Evolutionary conservation across 2,113 vertebrate species (phyloP).

Genomic region (Trinectes maculatus): DNA sequence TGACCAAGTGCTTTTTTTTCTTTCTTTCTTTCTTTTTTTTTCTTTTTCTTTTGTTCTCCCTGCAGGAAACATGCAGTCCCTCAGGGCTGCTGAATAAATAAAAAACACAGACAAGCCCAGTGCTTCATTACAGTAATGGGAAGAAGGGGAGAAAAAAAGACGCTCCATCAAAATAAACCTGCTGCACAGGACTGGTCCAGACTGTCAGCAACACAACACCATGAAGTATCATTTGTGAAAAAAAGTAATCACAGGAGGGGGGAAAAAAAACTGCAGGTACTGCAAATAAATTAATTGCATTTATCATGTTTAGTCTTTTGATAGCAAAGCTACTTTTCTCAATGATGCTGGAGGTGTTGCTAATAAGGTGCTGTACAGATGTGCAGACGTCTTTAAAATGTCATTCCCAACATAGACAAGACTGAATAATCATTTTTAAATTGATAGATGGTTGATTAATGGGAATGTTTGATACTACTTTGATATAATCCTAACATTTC

Average conservation of each 20-base stretch:
- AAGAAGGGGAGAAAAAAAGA: conserved; percentile 23
- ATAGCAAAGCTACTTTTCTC: background rate
- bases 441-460: background rate
- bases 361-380: background rate
- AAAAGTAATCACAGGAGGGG: conserved; percentile 9
- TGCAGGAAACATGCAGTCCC: conserved; percentile 56
- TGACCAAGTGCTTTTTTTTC: conserved; percentile 16
- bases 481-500: no score
- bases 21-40: background rate
- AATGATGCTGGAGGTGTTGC: no score
- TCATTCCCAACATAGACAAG: background rate
- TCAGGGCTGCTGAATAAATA: conserved; percentile 51
- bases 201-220: conserved; percentile 35
- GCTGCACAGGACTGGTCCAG: conserved; percentile 17
- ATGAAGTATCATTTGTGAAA: conserved; percentile 25
- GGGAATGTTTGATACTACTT: no score
- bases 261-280: conserved; percentile 19
- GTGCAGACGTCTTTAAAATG: background rate
- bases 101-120: conserved; percentile 42
- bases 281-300: conserved; percentile 9
- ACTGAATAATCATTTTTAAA: background rate
- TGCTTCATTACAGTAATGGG: conserved; percentile 46
- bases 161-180: conserved; percentile 47
- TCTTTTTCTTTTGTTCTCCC: conserved; percentile 29
- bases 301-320: conserved; percentile 5